These are phyloP conservation scores for Drosophila infuscata DNA, from an alignment of 2,888 invertebrate genomes.

Conservation along the genomic window DNA sequence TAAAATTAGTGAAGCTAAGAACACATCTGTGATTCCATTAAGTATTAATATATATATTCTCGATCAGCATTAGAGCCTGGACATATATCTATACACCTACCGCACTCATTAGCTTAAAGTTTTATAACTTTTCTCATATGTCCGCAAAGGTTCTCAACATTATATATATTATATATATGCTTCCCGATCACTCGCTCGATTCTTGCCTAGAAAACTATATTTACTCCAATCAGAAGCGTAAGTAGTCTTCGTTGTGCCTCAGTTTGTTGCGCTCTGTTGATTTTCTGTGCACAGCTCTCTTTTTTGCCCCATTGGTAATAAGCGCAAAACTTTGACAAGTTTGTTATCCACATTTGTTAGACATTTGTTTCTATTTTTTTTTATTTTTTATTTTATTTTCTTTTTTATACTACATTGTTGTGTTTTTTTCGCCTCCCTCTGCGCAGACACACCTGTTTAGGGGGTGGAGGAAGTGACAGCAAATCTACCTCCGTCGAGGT, in stretches of 20 bases:
- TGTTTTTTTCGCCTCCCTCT: constrained; percentile 46
- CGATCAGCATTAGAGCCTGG: background rate
- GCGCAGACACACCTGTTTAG: constrained; percentile 65
- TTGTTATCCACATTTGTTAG: constrained; percentile 81
- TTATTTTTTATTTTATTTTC: constrained; percentile 12
- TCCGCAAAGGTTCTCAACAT: background rate
- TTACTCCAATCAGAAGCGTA: background rate
- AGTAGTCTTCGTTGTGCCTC: background rate
- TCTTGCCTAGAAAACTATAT: background rate
- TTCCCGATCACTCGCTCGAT: background rate
- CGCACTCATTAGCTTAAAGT: background rate
- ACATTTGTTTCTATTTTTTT: constrained; percentile 39
- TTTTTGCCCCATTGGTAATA: constrained; percentile 64
- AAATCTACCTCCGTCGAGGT: background rate
- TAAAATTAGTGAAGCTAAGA: background rate
- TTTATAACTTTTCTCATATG: background rate
- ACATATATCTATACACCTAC: background rate
- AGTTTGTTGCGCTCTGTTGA: background rate
- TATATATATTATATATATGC: background rate
- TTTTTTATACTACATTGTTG: constrained; percentile 16
- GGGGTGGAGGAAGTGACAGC: constrained; percentile 53
- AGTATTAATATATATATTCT: background rate
- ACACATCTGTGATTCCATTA: background rate
- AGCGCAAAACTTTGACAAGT: constrained; percentile 81
- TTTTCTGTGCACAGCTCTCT: constrained; percentile 2